Conservation (phyloP, 35 echinoderm and acorn worm genomes). For the Chiridota heheva region DNA sequence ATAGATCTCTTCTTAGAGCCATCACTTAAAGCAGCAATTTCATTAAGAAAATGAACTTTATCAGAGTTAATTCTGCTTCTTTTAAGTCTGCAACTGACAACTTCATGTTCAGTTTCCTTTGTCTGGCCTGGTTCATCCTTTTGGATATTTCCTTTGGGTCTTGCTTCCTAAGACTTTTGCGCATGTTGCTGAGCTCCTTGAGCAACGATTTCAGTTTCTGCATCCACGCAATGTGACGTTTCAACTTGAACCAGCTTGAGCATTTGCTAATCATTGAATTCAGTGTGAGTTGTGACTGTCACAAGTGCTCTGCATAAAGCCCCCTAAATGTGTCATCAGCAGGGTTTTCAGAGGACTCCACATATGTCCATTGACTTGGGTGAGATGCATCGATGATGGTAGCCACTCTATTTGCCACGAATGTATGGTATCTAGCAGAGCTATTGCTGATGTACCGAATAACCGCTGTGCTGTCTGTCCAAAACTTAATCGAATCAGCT, state of each 20-base stretch:
- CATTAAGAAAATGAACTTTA: constrained; percentile 32
- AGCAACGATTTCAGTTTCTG: constrained; percentile 11
- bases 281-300: constrained; percentile 8
- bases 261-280: not conserved
- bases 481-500: constrained; percentile 33
- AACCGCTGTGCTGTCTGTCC: constrained; percentile 70
- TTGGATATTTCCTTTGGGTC: constrained; percentile 1
- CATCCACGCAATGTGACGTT: constrained; percentile 32
- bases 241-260: constrained; percentile 36
- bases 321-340: constrained; percentile 47
- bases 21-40: constrained; percentile 19
- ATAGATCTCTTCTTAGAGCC: not conserved
- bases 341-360: constrained; percentile 38
- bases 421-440: constrained; percentile 30
- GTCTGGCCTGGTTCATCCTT: constrained; percentile 6
- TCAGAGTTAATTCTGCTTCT: not conserved
- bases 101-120: constrained; percentile 10
- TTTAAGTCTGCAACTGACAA: constrained; percentile 14
- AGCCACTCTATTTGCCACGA: constrained; percentile 58
- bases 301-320: constrained; percentile 3
- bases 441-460: constrained; percentile 62
- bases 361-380: constrained; percentile 47
- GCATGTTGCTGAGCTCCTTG: constrained; percentile 12
- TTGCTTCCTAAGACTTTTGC: constrained; percentile 3
- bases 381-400: constrained; percentile 37